Evolutionary conservation across 2,113 vertebrate genomes (phyloP).

Genomic region (Uropsilus gracilis): DNA sequence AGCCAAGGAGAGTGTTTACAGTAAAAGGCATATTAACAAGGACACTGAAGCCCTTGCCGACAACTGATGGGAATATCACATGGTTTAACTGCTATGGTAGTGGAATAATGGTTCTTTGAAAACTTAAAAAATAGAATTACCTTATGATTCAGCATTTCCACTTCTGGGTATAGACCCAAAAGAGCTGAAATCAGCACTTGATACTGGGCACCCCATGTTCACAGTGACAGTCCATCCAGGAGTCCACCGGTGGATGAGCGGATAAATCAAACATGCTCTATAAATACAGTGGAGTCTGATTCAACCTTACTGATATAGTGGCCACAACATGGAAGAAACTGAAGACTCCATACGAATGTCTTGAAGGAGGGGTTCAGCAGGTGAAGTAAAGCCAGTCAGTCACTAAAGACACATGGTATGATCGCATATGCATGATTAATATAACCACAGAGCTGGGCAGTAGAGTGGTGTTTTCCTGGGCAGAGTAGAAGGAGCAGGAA

Average conservation of each 20-base stretch:
- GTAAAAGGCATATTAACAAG: neutral
- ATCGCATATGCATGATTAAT: neutral
- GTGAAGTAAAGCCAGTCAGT: neutral
- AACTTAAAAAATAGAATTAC: constrained; percentile 2
- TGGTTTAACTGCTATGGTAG: neutral
- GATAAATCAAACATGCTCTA: neutral
- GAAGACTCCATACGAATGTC: neutral
- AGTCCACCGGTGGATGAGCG: neutral
- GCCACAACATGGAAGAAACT: neutral
- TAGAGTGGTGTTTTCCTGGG: neutral
- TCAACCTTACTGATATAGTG: neutral
- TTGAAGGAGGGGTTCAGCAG: neutral
- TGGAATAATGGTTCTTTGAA: neutral
- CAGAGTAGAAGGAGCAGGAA: neutral
- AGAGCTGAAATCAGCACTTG: neutral
- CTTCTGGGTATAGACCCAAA: neutral
- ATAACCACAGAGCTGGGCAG: neutral
- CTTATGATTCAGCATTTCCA: neutral
- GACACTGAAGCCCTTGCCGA: neutral
- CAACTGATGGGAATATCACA: neutral
- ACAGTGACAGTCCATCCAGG: neutral
- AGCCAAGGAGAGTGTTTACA: neutral
- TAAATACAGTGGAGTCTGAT: neutral
- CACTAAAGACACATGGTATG: neutral
- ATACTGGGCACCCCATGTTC: neutral